Evolutionary conservation across 2,113 vertebrate genomes (phyloP).

Genomic region (Ardeotis arabs): DNA sequence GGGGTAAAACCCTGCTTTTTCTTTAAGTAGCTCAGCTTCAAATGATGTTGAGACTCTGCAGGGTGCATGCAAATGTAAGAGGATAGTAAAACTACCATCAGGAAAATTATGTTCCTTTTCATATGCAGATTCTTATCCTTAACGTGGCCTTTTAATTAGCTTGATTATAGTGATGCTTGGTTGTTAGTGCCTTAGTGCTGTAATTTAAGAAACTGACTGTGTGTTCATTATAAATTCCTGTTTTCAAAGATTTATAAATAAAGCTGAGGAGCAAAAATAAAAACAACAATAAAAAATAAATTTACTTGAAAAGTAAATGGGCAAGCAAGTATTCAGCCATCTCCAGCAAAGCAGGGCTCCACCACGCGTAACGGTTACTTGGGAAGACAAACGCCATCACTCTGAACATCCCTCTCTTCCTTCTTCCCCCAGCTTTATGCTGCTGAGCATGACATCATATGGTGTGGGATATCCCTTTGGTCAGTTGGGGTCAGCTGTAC

Average conservation of each 20-base stretch:
- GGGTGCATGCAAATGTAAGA: constrained; percentile 40
- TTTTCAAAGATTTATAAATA: constrained; percentile 54
- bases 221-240: constrained; percentile 32
- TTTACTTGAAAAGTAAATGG: not conserved
- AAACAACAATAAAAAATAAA: not conserved
- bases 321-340: not conserved
- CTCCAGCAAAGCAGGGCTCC: not conserved
- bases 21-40: constrained; percentile 36
- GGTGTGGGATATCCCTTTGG: not conserved
- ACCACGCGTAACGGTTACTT: accelerated
- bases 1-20: not conserved
- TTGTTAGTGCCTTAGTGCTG: constrained; percentile 22
- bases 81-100: constrained; percentile 41
- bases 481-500: not conserved
- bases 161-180: constrained; percentile 56
- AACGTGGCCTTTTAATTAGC: constrained; percentile 60
- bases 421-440: not conserved
- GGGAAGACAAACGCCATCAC: not conserved
- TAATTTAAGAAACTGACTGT: constrained; percentile 45
- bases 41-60: constrained; percentile 5
- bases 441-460: not conserved
- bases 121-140: constrained; percentile 48
- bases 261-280: constrained; percentile 18
- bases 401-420: accelerated
- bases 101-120: constrained; percentile 55